These are phyloP conservation scores for Acanthornis magna DNA, from an alignment of 2,797 vertebrate genomes.

Conservation along the genomic window DNA sequence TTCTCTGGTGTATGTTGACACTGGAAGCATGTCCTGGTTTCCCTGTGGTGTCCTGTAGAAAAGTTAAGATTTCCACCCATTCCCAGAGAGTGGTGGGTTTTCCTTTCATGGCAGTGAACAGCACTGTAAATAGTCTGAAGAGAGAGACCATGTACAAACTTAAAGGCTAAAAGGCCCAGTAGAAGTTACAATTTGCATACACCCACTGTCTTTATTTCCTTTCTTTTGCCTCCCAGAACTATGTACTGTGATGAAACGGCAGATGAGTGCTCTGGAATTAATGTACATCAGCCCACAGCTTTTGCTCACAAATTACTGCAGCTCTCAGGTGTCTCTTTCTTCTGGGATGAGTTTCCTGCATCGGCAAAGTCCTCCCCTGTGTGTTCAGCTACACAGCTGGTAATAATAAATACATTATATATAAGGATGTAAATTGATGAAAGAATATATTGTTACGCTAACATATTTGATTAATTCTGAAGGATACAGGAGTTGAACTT, in stretches of 20 bases:
- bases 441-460: background rate
- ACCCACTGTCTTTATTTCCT: background rate
- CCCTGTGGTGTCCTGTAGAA: background rate
- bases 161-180: background rate
- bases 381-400: slow-evolving; percentile 86
- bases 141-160: background rate
- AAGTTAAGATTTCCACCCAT: background rate
- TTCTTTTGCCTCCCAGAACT: slow-evolving; percentile 79
- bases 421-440: background rate
- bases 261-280: slow-evolving; percentile 88
- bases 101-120: background rate
- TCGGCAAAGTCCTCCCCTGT: slow-evolving; percentile 85
- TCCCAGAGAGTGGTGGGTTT: background rate
- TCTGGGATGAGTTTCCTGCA: slow-evolving; percentile 96
- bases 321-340: slow-evolving; percentile 89
- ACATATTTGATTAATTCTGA: background rate
- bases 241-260: slow-evolving; percentile 93
- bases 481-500: background rate
- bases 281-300: slow-evolving; percentile 93
- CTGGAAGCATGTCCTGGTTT: background rate
- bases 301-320: slow-evolving; percentile 94
- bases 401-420: slow-evolving; percentile 68
- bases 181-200: background rate
- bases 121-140: background rate
- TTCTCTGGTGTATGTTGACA: background rate